Base-by-base conservation (phyloP, 1,140 invertebrate species). In the Cyrtorhinus lividipennis region DNA sequence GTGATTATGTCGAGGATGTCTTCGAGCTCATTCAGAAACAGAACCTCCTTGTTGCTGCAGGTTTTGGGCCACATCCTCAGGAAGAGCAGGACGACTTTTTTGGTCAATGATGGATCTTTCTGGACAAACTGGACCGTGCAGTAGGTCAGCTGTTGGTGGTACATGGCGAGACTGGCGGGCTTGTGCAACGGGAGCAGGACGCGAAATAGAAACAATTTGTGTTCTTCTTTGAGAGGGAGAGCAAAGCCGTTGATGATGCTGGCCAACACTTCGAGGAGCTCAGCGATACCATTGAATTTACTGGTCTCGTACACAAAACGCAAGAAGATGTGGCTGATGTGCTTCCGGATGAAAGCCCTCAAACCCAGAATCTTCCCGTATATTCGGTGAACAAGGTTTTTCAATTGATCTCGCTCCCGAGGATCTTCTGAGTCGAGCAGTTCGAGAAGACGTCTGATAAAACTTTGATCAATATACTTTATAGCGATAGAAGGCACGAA, bases 251-350 rank as follows among this genome's bases (percentile, higher is more conserved):
- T 98, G 74, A 98, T 98, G 78, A 98, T 98, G 78, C 91, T 94
- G 74, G 95, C 96, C 75, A 99, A 81, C 75, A 99, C 98, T 84
- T 99, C 96, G 71, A 99, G 80, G 70, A 99, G 80, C 77, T 99
- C 96, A 65, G 92, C 94, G 66, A 98, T 92, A 67, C 95, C 96
- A 78, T 98, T 99, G 76, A 98, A 97, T 75, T 95, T 92, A 80
- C 99, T 95, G 67, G 95, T 99, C 81, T 99, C 96, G 79, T 98
- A 99, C 69, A 99, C 93, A 80, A 99, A 98, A 80, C 92, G 88
- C 72, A 86, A 80, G 75, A 94, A 98, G 77, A 98, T 97, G 80
- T 98, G 97, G 77, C 98, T 98, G 72, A 99, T 98, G 81, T 98
- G 94, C 86, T 98, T 98, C 74, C 96, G 86, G 78, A 98, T 99